Evolutionary conservation across 2,797 vertebrate genomes (phyloP).

Genomic region (Picus viridis): DNA sequence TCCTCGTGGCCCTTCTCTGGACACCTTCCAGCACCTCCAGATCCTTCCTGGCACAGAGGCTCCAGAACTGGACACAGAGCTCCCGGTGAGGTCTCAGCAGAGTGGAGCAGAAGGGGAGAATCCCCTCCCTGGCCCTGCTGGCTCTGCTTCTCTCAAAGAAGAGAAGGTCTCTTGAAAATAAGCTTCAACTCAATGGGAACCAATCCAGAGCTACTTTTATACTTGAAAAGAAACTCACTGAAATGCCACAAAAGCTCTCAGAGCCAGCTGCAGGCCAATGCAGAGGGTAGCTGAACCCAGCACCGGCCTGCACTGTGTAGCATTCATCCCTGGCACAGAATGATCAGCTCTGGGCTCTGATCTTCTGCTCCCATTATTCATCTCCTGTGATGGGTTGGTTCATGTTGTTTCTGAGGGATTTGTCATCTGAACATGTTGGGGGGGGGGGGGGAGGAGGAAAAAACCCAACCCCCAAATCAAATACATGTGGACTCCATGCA

Average conservation of each 20-base stretch:
- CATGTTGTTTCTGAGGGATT: background rate
- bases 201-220: background rate
- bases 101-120: no score
- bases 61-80: no score
- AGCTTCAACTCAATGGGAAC: background rate
- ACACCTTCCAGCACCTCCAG: no score
- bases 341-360: background rate
- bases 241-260: background rate
- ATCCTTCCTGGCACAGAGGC: no score
- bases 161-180: no score
- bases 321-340: background rate
- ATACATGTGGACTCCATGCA: background rate
- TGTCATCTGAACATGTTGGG: background rate
- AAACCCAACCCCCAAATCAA: background rate
- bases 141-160: no score
- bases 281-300: background rate
- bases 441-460: no score
- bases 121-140: no score
- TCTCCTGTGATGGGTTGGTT: fast-evolving
- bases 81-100: no score
- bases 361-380: background rate
- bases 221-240: background rate
- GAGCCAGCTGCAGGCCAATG: background rate
- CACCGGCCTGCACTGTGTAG: no score
- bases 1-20: no score